Evolutionary conservation across 2,888 invertebrate genomes (phyloP), one percentile per base, ranked within the genome.

Genomic region (Sericinus montela): DNA sequence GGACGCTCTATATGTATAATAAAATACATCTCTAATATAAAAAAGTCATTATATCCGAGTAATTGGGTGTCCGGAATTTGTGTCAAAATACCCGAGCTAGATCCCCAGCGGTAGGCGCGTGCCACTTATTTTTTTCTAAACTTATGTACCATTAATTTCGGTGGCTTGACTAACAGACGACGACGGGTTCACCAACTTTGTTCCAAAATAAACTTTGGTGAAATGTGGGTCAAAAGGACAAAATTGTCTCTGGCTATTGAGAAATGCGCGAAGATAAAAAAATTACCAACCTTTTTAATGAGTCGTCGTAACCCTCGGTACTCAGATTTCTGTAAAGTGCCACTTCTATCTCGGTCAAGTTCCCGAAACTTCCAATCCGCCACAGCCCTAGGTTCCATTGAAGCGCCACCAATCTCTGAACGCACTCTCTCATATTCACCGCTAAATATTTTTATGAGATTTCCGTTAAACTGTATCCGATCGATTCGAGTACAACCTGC

Each of bases 341-440:
- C 92, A 80, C 97, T 96, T 40, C 90, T 90, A 79, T 98, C 94
- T 54, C 88, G 86, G 80, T 98, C 98, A 64, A 98, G 90, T 54
- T 93, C 92, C 16, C 91, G 84, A 76, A 98, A 98, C 80, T 98
- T 98, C 98, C 98, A 98, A 57, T 94, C 93, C 10, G 97, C 89
- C 0, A 97, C 94, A 10, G 76, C 67, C 13, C 83, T 76, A 19
- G 92, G 91, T 40, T 85, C 78, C 37, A 69, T 60, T 2, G 75
- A 52, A n/a, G 69, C 60, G 5, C 67, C 63, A 0, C 65, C 59
- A 1, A 57, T 40, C 10, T 70, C 76, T 1, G 77, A 65, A 4
- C 82, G 69, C 38, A 83, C 88, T 35, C 91, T 81, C 40, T 87
- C 80, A 59, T 92, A 95, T 78, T 98, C 97, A 23, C 94, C 93